Percentiles rank a stretch among this genome's conserved stretches.
Evolutionary conservation across 2,888 invertebrate genomes (phyloP).

Genomic region (Orchesella flavescens): DNA sequence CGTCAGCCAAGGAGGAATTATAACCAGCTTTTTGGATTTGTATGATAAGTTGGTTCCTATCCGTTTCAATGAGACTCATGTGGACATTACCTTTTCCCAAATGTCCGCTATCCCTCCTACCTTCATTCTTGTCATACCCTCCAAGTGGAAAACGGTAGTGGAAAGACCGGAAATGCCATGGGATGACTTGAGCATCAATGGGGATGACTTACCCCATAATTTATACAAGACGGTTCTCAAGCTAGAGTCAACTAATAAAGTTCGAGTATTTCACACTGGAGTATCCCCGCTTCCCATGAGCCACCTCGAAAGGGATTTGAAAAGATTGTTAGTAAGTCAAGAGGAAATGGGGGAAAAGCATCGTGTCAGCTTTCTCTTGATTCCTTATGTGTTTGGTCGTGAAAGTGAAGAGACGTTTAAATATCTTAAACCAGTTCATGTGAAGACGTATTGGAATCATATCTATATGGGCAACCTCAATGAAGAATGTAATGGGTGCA

Average conservation of each 20-base stretch:
- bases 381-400: constrained; percentile 63
- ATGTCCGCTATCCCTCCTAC: constrained; percentile 71
- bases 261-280: constrained; percentile 71
- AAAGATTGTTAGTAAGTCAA: constrained; percentile 56
- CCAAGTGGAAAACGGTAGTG: constrained; percentile 70
- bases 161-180: constrained; percentile 48
- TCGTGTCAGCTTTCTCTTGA: constrained; percentile 67
- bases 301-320: constrained; percentile 69
- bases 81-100: constrained; percentile 71
- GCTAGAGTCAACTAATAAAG: constrained; percentile 68
- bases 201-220: constrained; percentile 44
- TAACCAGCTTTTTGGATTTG: constrained; percentile 68
- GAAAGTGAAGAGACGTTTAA: constrained; percentile 64
- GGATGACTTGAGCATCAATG: constrained; percentile 50
- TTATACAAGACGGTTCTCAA: constrained; percentile 70
- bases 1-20: constrained; percentile 69
- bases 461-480: constrained; percentile 52
- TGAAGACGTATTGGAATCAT: constrained; percentile 71
- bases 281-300: constrained; percentile 66
- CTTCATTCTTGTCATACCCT: constrained; percentile 69
- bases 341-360: constrained; percentile 41
- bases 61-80: constrained; percentile 70
- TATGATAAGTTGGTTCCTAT: constrained; percentile 68
- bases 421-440: constrained; percentile 62
- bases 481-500: constrained; percentile 55